These are phyloP conservation scores for Grallaria varia DNA, from an alignment of 2,113 vertebrate genomes.

Conservation along the genomic window DNA sequence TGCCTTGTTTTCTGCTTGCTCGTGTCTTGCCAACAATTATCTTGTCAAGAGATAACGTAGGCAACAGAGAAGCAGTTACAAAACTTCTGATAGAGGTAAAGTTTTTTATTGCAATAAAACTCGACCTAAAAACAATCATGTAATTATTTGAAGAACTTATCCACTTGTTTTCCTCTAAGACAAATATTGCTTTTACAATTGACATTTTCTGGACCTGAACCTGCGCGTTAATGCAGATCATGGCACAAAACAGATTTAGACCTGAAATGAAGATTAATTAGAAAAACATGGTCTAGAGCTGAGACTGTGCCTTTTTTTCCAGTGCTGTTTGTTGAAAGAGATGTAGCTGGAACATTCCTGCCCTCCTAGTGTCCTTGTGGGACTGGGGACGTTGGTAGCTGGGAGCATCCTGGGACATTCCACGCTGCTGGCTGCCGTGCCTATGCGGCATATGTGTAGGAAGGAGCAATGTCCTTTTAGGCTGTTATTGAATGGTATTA, in stretches of 20 bases:
- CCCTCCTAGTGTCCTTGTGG: background rate
- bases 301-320: background rate
- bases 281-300: background rate
- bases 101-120: background rate
- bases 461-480: background rate
- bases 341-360: background rate
- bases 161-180: background rate
- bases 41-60: slow-evolving; percentile 59
- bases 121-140: background rate
- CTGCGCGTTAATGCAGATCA: background rate
- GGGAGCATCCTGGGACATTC: background rate
- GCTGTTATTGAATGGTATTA: background rate
- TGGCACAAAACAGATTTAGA: background rate
- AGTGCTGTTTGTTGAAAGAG: background rate
- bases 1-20: slow-evolving; percentile 55
- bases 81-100: slow-evolving; percentile 34
- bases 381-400: background rate
- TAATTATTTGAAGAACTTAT: slow-evolving; percentile 18
- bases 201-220: background rate
- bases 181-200: background rate
- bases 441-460: background rate
- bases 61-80: slow-evolving; percentile 17
- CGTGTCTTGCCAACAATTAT: slow-evolving; percentile 62
- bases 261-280: background rate
- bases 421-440: background rate